Percentiles rank a stretch among this genome's conserved stretches.
These are phyloP conservation scores for Lacanobia wlatinum DNA, from an alignment of 2,888 invertebrate genomes.

Conservation along the genomic window DNA sequence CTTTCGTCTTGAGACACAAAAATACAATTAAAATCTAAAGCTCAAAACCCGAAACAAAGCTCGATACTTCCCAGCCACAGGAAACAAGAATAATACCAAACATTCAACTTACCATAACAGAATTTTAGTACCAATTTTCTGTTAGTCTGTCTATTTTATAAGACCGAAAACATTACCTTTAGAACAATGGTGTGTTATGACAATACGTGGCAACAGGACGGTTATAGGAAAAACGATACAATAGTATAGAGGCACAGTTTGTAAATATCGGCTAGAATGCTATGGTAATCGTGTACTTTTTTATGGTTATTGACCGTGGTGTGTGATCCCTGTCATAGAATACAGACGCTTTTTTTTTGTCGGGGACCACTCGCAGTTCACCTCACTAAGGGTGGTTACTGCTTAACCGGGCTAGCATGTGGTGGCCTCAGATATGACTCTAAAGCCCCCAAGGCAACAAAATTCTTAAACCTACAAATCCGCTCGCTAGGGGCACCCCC, in stretches of 20 bases:
- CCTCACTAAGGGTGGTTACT: no score
- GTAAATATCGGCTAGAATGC: constrained; percentile 61
- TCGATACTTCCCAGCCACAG: constrained; percentile 10
- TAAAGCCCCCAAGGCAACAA: no score
- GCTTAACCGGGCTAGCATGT: no score
- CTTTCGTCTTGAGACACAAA: no score
- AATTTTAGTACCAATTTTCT: constrained; percentile 58
- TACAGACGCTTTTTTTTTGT: neutral
- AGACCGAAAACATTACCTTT: constrained; percentile 56
- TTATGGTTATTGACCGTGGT: constrained; percentile 12
- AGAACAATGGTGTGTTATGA: constrained; percentile 71
- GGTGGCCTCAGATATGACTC: no score
- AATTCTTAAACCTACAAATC: no score
- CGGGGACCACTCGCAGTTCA: no score
- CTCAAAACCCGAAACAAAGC: constrained; percentile 2
- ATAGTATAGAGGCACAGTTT: constrained; percentile 59
- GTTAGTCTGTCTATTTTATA: constrained; percentile 54
- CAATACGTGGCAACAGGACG: constrained; percentile 54
- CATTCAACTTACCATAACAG: constrained; percentile 41
- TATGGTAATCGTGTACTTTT: constrained; percentile 24
- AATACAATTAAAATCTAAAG: neutral
- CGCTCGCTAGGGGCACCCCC: no score
- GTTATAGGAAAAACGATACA: constrained; percentile 70
- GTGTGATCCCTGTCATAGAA: neutral
- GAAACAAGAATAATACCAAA: constrained; percentile 45